A percentile compares a stretch with the other conserved stretches of the same genome.
Conservation (phyloP, 2,797 vertebrate species). For the Molossus molossus region DNA sequence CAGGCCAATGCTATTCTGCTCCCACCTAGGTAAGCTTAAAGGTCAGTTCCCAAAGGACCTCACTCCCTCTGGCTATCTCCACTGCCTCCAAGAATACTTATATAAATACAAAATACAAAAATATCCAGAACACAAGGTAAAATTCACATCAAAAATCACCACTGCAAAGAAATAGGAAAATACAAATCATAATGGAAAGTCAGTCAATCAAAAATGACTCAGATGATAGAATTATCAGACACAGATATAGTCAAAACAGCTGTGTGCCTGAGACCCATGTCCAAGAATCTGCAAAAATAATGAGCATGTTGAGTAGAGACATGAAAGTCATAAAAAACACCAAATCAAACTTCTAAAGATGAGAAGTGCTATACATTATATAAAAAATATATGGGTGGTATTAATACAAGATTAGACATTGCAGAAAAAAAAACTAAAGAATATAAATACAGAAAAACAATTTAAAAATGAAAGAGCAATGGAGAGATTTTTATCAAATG, state of each 20-base stretch:
- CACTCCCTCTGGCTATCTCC: background rate
- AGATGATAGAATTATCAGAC: background rate
- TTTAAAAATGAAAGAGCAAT: background rate
- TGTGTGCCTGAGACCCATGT: rapidly evolving
- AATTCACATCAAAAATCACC: background rate
- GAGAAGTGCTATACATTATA: background rate
- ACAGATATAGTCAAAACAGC: rapidly evolving
- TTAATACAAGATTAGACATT: conserved; percentile 1
- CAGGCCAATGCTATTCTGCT: rapidly evolving
- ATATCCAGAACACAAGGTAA: background rate
- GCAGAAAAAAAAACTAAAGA: background rate
- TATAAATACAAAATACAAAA: background rate
- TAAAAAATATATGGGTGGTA: background rate
- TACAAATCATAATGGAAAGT: background rate
- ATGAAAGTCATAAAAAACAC: background rate
- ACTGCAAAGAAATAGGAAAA: background rate
- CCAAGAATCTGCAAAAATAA: background rate
- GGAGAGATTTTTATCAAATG: background rate
- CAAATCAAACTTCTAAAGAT: background rate
- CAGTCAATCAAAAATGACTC: background rate
- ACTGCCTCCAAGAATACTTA: background rate
- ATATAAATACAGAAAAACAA: background rate
- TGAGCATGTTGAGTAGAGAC: background rate
- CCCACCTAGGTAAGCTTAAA: no score
- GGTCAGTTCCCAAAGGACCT: background rate